A percentile compares a stretch with the other conserved stretches of the same genome.
phyloP scores from a whole-genome alignment of 2,888 invertebrate genomes.

The Prostheceraeus crozeri region DNA sequence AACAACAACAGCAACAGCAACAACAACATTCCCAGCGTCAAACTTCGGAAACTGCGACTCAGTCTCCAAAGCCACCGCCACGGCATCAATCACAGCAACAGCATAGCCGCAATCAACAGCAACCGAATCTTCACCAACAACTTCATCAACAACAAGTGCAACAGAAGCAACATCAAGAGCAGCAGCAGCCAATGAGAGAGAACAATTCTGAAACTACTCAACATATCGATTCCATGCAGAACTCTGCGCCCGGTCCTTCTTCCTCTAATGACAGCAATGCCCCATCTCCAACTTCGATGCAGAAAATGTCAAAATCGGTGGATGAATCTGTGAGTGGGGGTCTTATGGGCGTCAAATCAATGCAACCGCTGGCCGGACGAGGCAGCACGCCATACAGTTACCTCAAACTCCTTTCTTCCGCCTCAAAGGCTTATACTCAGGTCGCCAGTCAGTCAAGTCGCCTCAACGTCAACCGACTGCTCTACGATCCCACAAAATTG shows the following conservation, averaged over 20 bases:
- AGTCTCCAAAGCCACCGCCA: not conserved
- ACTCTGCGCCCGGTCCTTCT: no score
- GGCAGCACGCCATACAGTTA: conserved; percentile 42
- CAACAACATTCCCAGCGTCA: no score
- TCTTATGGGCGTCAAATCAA: not conserved
- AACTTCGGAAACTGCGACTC: not conserved
- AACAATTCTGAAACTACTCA: no score
- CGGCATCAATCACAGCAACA: not conserved
- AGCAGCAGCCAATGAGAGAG: no score
- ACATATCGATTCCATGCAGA: no score
- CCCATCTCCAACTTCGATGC: no score
- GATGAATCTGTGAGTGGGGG: not conserved
- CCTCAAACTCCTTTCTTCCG: conserved; percentile 42
- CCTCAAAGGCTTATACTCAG: conserved; percentile 39
- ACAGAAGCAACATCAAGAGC: conserved; percentile 14
- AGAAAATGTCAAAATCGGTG: not conserved
- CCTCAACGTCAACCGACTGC: conserved; percentile 47
- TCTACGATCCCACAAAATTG: conserved; percentile 47
- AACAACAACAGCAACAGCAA: no score
- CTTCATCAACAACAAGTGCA: conserved; percentile 30
- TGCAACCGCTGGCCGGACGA: not conserved
- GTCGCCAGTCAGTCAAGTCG: conserved; percentile 47
- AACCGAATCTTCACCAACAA: conserved; percentile 1
- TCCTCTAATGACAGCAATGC: no score
- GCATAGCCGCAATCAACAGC: not conserved